Evolutionary conservation across 2,888 invertebrate genomes (phyloP), one percentile per base, ranked within the genome.

Genomic region (Sympetrum striolatum): DNA sequence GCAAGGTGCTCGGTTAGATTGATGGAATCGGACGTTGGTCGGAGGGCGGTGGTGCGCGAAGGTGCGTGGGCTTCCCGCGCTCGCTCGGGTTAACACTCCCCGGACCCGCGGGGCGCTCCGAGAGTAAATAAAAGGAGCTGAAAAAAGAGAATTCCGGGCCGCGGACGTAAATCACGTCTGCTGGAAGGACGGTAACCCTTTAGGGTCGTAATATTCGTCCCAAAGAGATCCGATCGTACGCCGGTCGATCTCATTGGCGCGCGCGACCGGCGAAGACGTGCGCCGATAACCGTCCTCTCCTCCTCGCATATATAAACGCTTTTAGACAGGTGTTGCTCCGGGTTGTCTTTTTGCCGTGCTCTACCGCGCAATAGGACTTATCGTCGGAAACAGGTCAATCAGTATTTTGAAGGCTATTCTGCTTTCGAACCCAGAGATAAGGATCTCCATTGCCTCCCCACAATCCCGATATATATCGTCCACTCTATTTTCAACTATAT

Each of bases 331-430:
- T 86, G 86, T n/a, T 86, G 86, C 58, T 39, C 86, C 22, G 60
- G 22, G 60, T 35, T 82, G 39, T 37, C 86, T 86, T 86, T 86
- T n/a, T n/a, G 22, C 86, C 35, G 60, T 64, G 86, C 64, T 64
- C 64, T 86, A 58, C 60, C 31, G 86, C 60, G n/a, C 64, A 37
- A 86, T 48, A 39, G 58, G 39, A 64, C 86, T 86, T 86, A 86
- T 86, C 86, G 25, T 35, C 64, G 60, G 86, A 86, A 86, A 86
- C 86, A 64, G 86, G 86, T 86, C 86, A 86, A 86, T 86, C 86
- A 86, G 60, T 37, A 64, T 86, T 82, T 86, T 86, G 86, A 86
- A 86, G 86, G 86, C 86, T 60, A 86, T 86, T 37, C 86, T 39
- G 60, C 53, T 86, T 60, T 31, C 37, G 86, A n/a, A 58, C 58